Base-by-base conservation (phyloP, 2,113 vertebrate species). In the Pelodiscus sinensis region DNA sequence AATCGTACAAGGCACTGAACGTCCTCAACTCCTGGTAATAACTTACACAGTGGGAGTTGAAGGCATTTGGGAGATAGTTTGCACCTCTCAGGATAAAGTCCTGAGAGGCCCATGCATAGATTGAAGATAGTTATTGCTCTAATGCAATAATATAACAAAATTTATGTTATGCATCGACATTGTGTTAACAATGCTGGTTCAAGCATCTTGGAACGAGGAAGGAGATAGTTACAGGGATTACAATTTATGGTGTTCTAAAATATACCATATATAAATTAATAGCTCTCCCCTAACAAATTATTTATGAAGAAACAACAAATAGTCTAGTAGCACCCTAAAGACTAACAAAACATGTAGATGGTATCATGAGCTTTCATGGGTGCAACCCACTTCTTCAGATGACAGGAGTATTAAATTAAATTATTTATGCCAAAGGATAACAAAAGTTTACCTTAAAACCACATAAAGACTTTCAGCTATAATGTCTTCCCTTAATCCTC, bases 381-480 rank as follows among this genome's bases (percentile, higher is more conserved):
- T 12, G 10, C 10, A 14, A 54, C 52, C 10, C 52, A 54, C 52
- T 54, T 54, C 52, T 54, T 54, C 52, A 54, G 52, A 54, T 14
- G 10, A 54, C 14, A 54, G 52, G 44, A 44, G 44, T 44, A 44
- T 44, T 44, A 44, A 44, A 44, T 44, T 44, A 44, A 44, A 44
- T 44, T 44, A 44, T 44, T 44, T 44, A 44, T 44, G 44, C 3
- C 3, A 2, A 22, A 4, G 2, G 50, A 0, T 25, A 5, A 19
- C 29, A 84, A 13, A 21, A 56, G 31, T 38, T 25, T 56, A 0
- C 5, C 71, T 71, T 50, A 44, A 55, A 62, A 21, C 35, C 21
- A 21, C 0, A 1, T 15, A 13, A 16, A 55, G 68, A 84, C 58
- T 10, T 27, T 16, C 22, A 21, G 52, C 27, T 25, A 25, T 7